Percentiles rank a stretch among this genome's conserved stretches.
Evolutionary conservation across 2,888 invertebrate species (phyloP).

Genomic region (Cephus runcator): DNA sequence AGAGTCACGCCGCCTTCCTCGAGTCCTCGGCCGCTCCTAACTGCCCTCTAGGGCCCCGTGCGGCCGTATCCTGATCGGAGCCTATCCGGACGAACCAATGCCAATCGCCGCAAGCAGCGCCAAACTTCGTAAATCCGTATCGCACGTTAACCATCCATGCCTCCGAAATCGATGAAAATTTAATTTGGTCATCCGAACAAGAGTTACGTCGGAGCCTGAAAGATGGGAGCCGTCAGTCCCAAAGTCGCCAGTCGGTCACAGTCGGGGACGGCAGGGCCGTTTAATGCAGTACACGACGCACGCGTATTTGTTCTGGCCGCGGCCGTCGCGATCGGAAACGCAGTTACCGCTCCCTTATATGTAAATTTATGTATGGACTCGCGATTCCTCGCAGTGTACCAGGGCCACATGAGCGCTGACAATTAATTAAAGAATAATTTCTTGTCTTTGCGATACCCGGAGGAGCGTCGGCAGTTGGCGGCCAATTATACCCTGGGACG

Average conservation of each 20-base stretch:
- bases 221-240: neutral
- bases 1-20: constrained; percentile 35
- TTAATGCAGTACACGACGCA: neutral
- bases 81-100: neutral
- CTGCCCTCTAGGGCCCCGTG: constrained; percentile 22
- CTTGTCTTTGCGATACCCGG: constrained; percentile 61
- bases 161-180: neutral
- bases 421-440: constrained; percentile 67
- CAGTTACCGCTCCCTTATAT: constrained; percentile 21
- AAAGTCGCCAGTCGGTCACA: neutral
- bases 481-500: constrained; percentile 63
- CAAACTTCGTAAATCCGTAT: neutral
- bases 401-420: constrained; percentile 46
- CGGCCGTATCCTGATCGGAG: neutral
- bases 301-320: constrained; percentile 3
- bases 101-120: neutral
- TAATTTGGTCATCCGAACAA: neutral
- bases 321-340: constrained; percentile 3
- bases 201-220: neutral
- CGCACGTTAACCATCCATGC: neutral
- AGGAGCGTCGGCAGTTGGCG: constrained; percentile 57
- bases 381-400: constrained; percentile 27
- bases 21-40: constrained; percentile 37
- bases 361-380: constrained; percentile 25
- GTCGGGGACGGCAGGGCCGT: neutral